Evolutionary conservation across 2,888 invertebrate species (phyloP), one percentile per base, ranked within the genome.

Genomic region (Callosobruchus maculatus): DNA sequence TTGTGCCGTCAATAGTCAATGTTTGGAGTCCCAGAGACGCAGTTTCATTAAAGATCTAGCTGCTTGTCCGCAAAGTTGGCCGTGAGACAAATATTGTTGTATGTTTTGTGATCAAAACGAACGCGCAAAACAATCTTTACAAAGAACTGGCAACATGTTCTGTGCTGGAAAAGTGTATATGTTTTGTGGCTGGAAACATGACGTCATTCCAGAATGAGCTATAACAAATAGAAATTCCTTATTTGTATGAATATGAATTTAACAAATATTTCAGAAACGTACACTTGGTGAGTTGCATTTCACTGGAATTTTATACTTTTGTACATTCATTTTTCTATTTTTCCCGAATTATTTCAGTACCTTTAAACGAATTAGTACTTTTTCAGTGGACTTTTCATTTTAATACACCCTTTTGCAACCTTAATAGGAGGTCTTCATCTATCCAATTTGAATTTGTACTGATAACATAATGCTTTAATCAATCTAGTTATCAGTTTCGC

Each of bases 121-220:
- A 49, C 49, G 49, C 49, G 49, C 49, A 49, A 49, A 49, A 7
- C 26, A 7, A 49, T 7, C n/a, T n/a, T n/a, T n/a, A n/a, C n/a
- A n/a, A n/a, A n/a, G n/a, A n/a, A n/a, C n/a, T n/a, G n/a, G n/a
- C n/a, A n/a, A n/a, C n/a, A n/a, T n/a, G n/a, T n/a, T n/a, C n/a
- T n/a, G n/a, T n/a, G n/a, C n/a, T n/a, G n/a, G n/a, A n/a, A n/a
- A n/a, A n/a, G n/a, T n/a, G n/a, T n/a, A n/a, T n/a, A n/a, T n/a
- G n/a, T n/a, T n/a, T n/a, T n/a, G 20, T 9, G 21, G 21, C 68
- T 21, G 21, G 21, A 68, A 68, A 68, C 68, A 68, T 79, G 79
- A 79, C 79, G 79, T 79, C 79, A 79, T 71, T 72, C 73, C 71
- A 78, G 78, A 73, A 80, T 80, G 73, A 80, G 80, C 73, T 80